Conservation (phyloP, 2,113 vertebrate species). For the Nyctibius bracteatus region DNA sequence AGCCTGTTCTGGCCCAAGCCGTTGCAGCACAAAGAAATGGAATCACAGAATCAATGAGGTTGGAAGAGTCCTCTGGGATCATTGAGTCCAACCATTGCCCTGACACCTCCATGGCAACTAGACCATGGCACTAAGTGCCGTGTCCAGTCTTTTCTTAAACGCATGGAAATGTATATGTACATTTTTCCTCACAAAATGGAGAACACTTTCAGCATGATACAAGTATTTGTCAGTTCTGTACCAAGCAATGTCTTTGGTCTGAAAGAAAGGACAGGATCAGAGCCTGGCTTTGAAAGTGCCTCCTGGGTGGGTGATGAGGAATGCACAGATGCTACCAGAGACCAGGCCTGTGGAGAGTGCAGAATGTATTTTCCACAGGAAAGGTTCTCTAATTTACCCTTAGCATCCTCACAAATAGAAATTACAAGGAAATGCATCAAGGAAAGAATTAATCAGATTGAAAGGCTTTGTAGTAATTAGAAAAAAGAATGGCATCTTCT, state of each 20-base stretch:
- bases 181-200: too few relatives aligned
- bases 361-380: conserved; percentile 11
- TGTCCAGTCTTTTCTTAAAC: too few relatives aligned
- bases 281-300: background rate
- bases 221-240: background rate
- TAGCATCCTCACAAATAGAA: background rate
- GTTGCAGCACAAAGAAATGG: background rate
- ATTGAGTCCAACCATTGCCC: too few relatives aligned
- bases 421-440: conserved; percentile 40
- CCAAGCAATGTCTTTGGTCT: background rate
- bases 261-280: background rate
- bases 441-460: conserved; percentile 52
- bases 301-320: background rate
- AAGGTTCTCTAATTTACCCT: background rate
- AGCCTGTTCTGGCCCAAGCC: background rate
- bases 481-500: background rate
- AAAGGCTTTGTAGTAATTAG: conserved; percentile 35
- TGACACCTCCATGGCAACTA: too few relatives aligned
- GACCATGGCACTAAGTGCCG: too few relatives aligned
- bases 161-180: too few relatives aligned
- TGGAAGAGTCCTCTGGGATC: too few relatives aligned
- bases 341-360: background rate
- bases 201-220: background rate
- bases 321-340: background rate
- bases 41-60: too few relatives aligned